phyloP scores from a whole-genome alignment of 2,113 vertebrate genomes.

The Cyprinodon tularosa region DNA sequence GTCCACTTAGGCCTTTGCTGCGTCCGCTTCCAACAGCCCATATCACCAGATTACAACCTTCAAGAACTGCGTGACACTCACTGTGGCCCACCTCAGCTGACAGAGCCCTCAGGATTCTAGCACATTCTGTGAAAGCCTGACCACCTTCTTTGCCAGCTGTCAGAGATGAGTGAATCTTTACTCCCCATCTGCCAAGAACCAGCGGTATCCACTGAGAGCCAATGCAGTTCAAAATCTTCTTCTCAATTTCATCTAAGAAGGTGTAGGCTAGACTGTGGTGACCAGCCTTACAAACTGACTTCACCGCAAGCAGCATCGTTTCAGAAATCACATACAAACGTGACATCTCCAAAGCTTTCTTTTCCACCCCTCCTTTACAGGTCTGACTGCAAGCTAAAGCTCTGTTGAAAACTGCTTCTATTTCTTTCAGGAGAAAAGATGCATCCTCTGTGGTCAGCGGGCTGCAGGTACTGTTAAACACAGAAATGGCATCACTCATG shows the following conservation, averaged over 20 bases:
- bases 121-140: slow-evolving; percentile 69
- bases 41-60: slow-evolving; percentile 81
- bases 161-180: slow-evolving; percentile 66
- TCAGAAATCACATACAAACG: slow-evolving; percentile 72
- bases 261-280: slow-evolving; percentile 56
- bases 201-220: slow-evolving; percentile 29
- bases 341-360: slow-evolving; percentile 2
- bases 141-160: slow-evolving; percentile 1
- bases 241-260: slow-evolving; percentile 45
- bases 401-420: slow-evolving; percentile 39
- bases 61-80: slow-evolving; percentile 74
- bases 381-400: not conserved
- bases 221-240: slow-evolving; percentile 18
- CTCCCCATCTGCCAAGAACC: slow-evolving; percentile 62
- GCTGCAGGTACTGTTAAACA: slow-evolving; percentile 71
- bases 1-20: slow-evolving; percentile 38
- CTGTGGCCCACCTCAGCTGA: slow-evolving; percentile 28
- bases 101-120: slow-evolving; percentile 64
- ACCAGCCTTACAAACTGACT: slow-evolving; percentile 78
- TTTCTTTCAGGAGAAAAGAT: slow-evolving; percentile 71
- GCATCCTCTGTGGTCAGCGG: slow-evolving; percentile 70
- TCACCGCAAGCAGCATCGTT: slow-evolving; percentile 76
- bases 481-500: slow-evolving; percentile 67
- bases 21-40: slow-evolving; percentile 72
- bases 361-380: not conserved